These are phyloP conservation scores for Donacobius atricapilla DNA, from an alignment of 2,113 vertebrate species.

Conservation along the genomic window DNA sequence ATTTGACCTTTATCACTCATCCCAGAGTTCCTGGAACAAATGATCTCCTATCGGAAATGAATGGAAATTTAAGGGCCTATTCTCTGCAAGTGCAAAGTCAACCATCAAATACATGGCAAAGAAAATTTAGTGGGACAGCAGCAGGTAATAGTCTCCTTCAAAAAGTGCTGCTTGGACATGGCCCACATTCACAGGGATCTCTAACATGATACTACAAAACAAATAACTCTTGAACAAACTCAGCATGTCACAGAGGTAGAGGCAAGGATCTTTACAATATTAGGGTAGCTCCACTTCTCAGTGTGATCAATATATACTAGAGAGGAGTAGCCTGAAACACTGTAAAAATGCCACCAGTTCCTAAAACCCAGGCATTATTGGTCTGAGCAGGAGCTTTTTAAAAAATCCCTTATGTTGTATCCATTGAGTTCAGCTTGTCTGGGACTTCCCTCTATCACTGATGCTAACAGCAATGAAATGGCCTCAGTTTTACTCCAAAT, in stretches of 20 bases:
- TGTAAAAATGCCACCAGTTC: background rate
- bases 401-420: accelerated
- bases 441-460: background rate
- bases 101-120: background rate
- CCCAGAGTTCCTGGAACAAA: background rate
- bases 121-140: background rate
- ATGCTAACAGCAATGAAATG: background rate
- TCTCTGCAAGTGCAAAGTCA: background rate
- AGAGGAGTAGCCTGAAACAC: background rate
- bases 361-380: background rate
- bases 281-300: background rate
- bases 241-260: background rate
- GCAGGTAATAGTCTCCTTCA: background rate
- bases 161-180: background rate
- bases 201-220: background rate
- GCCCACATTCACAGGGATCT: background rate
- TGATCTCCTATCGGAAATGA: background rate
- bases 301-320: background rate
- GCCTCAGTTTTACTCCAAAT: background rate
- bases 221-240: background rate
- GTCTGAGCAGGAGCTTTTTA: background rate
- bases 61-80: background rate
- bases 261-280: background rate
- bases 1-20: background rate
- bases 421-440: background rate